Base-by-base conservation (phyloP, 2,888 invertebrate species). In the Harpagoxenus sublaevis region DNA sequence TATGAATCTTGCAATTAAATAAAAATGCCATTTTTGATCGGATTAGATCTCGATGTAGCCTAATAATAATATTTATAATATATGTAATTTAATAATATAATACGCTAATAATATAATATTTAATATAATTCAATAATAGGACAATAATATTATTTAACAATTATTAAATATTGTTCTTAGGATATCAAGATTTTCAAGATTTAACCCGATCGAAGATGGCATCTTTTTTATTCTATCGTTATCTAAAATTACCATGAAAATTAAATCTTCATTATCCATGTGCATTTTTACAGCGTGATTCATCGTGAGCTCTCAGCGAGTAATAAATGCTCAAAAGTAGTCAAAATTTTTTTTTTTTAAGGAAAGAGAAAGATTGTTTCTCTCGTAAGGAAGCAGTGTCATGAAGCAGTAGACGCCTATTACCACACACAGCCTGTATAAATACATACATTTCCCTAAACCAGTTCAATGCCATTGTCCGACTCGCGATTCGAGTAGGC, bases 371-470 rank as follows among this genome's bases (percentile, higher is more conserved):
- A 31, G 6, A 53, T 70, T 5, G 3, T 42, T 45, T 31, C 1
- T 23, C 18, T 28, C 42, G 10, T 0, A 12, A 35, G n/a, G 5
- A n/a, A 6, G 23, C n/a, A 15, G 15, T 6, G 35, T 66, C 35
- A 18, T 35, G 0, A 70, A 10, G 2, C 5, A 53, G 45, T 28
- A 5, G 18, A 48, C 8, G 5, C 12, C 15, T 28, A 51, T 66
- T 70, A 31, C 31, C 28, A 57, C 8, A 57, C 4, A 73, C 10
- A 15, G 12, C 18, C 55, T 45, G 18, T 74, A 45, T 60, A 74
- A 74, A 51, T 42, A 57, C 5, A 57, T 55, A 57, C 28, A 39
- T 60, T 60, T 73, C 9, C 18, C 18, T 42, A 74, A 73, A 74
- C 3, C 6, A 45, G 60, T 28, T 74, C 73, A 74, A 74, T 74